phyloP scores from a whole-genome alignment of 2,797 vertebrate species.

The Epinephelus awoara region DNA sequence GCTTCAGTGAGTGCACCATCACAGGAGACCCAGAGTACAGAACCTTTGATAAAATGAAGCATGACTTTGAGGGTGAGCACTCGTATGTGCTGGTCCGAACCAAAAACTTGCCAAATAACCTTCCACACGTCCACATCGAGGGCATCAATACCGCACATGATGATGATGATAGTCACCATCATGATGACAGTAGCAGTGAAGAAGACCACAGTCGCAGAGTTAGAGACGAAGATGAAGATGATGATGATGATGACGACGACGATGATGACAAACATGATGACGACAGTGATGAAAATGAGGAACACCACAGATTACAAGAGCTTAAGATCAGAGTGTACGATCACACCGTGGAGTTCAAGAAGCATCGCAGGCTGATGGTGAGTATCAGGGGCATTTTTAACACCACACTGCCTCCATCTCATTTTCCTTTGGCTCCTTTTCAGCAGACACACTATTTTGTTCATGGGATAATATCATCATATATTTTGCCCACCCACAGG shows the following conservation, averaged over 20 bases:
- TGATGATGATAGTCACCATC: constrained; percentile 18
- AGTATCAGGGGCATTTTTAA: constrained; percentile 64
- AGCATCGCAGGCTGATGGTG: constrained; percentile 82
- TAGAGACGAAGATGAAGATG: constrained; percentile 49
- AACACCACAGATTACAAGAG: constrained; percentile 71
- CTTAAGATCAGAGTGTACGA: constrained; percentile 87
- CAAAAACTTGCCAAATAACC: constrained; percentile 73
- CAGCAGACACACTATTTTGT: constrained; percentile 16
- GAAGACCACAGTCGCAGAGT: constrained; percentile 48
- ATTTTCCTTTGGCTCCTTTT: constrained; percentile 28
- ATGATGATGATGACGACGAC: constrained; percentile 20
- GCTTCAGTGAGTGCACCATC: constrained; percentile 81
- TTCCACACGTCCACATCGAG: constrained; percentile 85
- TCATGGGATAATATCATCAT: constrained; percentile 15
- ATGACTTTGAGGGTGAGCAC: constrained; percentile 85
- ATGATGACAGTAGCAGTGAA: constrained; percentile 54
- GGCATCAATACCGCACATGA: constrained; percentile 68
- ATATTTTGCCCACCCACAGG: constrained; percentile 14
- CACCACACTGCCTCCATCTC: constrained; percentile 1
- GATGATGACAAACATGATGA: constrained; percentile 18
- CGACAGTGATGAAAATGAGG: constrained; percentile 32
- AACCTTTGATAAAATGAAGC: constrained; percentile 86
- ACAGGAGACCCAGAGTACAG: constrained; percentile 82
- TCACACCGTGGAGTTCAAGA: constrained; percentile 85
- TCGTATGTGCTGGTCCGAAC: constrained; percentile 86